Conservation (phyloP, 2,797 vertebrate species). For the Echeneis naucrates region DNA sequence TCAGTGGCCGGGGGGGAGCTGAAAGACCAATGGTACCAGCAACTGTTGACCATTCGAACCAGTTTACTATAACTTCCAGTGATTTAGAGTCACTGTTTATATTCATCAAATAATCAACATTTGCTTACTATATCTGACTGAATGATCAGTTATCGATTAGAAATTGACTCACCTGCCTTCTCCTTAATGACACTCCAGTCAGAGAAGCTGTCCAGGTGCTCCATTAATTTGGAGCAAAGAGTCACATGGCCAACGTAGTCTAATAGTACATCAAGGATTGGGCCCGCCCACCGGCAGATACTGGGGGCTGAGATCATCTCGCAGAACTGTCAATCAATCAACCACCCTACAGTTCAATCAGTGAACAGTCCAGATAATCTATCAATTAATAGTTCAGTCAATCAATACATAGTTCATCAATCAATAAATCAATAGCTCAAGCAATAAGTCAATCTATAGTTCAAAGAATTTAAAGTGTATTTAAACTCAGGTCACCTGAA, state of each 20-base stretch:
- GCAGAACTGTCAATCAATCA: slow-evolving; percentile 87
- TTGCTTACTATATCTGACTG: too few relatives aligned
- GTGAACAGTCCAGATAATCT: too few relatives aligned
- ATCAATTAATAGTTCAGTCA: not conserved
- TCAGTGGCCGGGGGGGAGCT: slow-evolving; percentile 90
- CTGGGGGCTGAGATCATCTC: slow-evolving; percentile 91
- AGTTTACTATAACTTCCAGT: not conserved
- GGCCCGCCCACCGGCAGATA: slow-evolving; percentile 92
- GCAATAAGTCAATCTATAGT: not conserved
- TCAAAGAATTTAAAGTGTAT: not conserved
- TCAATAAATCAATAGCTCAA: not conserved
- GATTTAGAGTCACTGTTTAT: too few relatives aligned
- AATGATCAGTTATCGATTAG: not conserved
- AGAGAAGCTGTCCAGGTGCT: slow-evolving; percentile 93
- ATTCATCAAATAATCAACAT: too few relatives aligned
- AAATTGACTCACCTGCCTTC: slow-evolving; percentile 87
- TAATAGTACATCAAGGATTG: slow-evolving; percentile 93
- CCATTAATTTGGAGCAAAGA: slow-evolving; percentile 90
- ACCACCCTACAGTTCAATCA: not conserved
- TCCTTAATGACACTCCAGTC: slow-evolving; percentile 91
- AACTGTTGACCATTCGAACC: not conserved
- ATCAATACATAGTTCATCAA: too few relatives aligned
- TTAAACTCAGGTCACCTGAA: slow-evolving; percentile 59
- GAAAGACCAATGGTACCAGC: slow-evolving; percentile 34
- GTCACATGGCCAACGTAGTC: slow-evolving; percentile 95